Conservation (phyloP, 2,888 invertebrate genomes). For the Andrena minutula region DNA sequence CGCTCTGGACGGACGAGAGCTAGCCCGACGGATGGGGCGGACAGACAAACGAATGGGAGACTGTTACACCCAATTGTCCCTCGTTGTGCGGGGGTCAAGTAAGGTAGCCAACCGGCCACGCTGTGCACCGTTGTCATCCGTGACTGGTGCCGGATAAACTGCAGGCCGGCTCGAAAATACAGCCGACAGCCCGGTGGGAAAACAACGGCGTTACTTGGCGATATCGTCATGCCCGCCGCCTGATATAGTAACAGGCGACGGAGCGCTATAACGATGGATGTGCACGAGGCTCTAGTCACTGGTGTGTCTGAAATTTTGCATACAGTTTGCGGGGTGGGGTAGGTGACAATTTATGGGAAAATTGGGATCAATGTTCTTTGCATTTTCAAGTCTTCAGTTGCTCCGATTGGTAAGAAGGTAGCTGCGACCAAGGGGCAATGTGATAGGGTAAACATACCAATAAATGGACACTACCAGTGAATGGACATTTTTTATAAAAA, state of each 20-base stretch:
- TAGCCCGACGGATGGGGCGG: constrained; percentile 70
- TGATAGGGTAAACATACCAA: no score
- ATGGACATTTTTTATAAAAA: no score
- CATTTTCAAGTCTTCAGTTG: no score
- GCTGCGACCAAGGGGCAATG: no score
- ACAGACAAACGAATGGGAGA: constrained; percentile 83
- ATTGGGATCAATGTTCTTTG: no score
- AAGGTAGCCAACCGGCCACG: constrained; percentile 82
- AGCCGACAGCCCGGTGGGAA: constrained; percentile 58
- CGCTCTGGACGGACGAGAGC: constrained; percentile 69
- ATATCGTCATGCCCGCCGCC: constrained; percentile 52
- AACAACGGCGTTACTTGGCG: constrained; percentile 58
- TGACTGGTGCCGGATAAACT: constrained; percentile 63
- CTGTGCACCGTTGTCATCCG: constrained; percentile 79
- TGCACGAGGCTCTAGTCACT: no score
- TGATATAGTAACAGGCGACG: constrained; percentile 29
- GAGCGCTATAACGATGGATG: background rate
- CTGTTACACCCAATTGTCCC: constrained; percentile 85
- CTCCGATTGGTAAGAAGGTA: no score
- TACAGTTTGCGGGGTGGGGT: no score
- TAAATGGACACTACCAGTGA: no score
- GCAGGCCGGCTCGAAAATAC: constrained; percentile 61
- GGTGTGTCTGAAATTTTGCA: no score
- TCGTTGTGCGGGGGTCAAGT: constrained; percentile 85
- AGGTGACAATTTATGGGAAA: no score